Conservation (phyloP, 2,797 vertebrate genomes). For the Leontopithecus rosalia region DNA sequence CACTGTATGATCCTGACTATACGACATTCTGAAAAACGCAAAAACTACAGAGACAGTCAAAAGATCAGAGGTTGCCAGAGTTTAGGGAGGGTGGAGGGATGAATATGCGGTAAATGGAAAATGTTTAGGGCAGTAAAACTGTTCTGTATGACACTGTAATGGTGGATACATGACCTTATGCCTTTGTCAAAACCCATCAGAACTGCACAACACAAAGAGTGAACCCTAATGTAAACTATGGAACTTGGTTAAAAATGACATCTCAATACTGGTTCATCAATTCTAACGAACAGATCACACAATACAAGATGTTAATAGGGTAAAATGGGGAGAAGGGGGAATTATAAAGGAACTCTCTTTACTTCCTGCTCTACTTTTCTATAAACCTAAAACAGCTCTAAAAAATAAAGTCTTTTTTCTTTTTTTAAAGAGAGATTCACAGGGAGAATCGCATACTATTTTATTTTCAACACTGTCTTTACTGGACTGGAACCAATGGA, state of each 20-base stretch:
- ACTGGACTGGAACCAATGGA: not conserved
- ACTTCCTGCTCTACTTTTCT: not conserved
- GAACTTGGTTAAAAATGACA: not conserved
- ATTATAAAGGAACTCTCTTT: not conserved
- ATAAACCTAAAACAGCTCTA: not conserved
- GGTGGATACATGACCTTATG: not conserved
- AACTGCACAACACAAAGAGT: not conserved
- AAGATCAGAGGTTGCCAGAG: not conserved
- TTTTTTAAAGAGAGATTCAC: not conserved
- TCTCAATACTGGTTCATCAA: not conserved
- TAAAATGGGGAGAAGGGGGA: not conserved
- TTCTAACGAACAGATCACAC: not conserved
- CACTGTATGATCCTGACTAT: not conserved
- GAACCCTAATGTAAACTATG: not conserved
- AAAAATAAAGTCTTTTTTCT: not conserved
- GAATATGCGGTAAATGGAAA: not conserved
- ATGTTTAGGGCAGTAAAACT: not conserved
- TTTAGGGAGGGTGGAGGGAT: not conserved
- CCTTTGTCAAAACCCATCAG: not conserved
- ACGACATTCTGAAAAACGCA: not conserved
- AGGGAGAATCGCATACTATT: not conserved
- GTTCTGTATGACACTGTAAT: not conserved
- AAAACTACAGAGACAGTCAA: not conserved
- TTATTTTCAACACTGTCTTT: not conserved
- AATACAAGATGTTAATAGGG: not conserved